phyloP scores from a whole-genome alignment of 2,797 vertebrate genomes.

The Phylloscopus collybita region DNA sequence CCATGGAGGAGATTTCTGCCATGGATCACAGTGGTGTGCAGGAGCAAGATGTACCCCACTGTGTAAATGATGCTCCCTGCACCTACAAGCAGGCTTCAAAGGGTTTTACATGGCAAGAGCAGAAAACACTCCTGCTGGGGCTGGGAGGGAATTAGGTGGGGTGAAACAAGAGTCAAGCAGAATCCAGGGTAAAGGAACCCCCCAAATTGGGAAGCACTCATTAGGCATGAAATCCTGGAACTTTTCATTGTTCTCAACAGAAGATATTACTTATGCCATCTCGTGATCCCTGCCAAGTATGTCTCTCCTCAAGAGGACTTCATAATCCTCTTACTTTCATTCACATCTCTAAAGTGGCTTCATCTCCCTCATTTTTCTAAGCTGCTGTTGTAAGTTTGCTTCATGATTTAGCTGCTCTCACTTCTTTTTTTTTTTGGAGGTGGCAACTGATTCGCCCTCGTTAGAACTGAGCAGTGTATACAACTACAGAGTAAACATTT shows the following conservation, averaged over 20 bases:
- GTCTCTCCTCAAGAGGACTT: background rate
- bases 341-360: background rate
- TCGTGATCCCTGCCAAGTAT: background rate
- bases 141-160: background rate
- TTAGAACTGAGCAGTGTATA: background rate
- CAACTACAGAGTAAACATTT: slow-evolving; percentile 20
- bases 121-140: background rate
- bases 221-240: background rate
- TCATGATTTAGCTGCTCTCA: background rate
- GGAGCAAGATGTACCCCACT: slow-evolving; percentile 67
- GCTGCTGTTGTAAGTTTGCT: background rate
- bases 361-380: slow-evolving; percentile 41
- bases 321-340: slow-evolving; percentile 49
- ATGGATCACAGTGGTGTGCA: slow-evolving; percentile 66
- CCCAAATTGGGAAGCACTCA: background rate
- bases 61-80: slow-evolving; percentile 55
- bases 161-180: background rate
- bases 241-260: background rate
- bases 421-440: background rate
- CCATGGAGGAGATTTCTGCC: slow-evolving; percentile 53
- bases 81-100: background rate
- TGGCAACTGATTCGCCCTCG: background rate
- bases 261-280: slow-evolving; percentile 15
- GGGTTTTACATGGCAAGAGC: background rate
- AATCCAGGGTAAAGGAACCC: background rate